Percentiles rank a stretch among this genome's conserved stretches.
Evolutionary conservation across 2,113 vertebrate genomes (phyloP).

Genomic region (Haemorhous mexicanus): DNA sequence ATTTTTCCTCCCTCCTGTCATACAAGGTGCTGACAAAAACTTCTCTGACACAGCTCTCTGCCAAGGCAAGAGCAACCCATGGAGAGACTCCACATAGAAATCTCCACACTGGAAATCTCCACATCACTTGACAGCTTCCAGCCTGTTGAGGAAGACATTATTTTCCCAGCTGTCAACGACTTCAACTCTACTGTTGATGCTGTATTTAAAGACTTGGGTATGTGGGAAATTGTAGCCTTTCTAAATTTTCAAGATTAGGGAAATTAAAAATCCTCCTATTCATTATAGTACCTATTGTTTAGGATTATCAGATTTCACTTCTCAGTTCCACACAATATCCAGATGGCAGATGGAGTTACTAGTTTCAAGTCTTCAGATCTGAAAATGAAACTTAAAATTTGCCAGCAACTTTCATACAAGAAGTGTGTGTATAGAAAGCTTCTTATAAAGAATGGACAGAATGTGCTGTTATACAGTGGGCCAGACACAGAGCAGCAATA

Average conservation of each 20-base stretch:
- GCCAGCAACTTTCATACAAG: not conserved
- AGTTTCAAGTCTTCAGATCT: not conserved
- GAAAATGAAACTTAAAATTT: not conserved
- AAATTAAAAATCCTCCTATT: not conserved
- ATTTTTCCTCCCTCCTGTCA: not conserved
- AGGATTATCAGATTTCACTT: not conserved
- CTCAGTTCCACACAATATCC: not conserved
- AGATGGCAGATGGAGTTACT: not conserved
- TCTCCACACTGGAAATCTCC: not conserved
- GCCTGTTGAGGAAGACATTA: accelerated
- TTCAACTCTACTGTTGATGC: not conserved
- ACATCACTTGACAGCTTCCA: not conserved
- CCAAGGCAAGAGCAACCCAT: not conserved
- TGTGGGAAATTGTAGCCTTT: not conserved
- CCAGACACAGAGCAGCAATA: not conserved
- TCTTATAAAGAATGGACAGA: not conserved
- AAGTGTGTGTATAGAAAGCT: not conserved
- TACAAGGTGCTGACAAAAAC: not conserved
- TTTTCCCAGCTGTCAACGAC: not conserved
- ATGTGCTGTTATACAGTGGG: not conserved
- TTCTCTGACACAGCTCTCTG: not conserved
- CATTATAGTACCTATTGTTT: not conserved
- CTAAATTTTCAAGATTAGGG: not conserved
- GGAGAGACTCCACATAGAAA: not conserved
- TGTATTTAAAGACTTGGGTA: not conserved